phyloP scores from a whole-genome alignment of 2,113 vertebrate species.

The Petrocephalus microphthalmus region DNA sequence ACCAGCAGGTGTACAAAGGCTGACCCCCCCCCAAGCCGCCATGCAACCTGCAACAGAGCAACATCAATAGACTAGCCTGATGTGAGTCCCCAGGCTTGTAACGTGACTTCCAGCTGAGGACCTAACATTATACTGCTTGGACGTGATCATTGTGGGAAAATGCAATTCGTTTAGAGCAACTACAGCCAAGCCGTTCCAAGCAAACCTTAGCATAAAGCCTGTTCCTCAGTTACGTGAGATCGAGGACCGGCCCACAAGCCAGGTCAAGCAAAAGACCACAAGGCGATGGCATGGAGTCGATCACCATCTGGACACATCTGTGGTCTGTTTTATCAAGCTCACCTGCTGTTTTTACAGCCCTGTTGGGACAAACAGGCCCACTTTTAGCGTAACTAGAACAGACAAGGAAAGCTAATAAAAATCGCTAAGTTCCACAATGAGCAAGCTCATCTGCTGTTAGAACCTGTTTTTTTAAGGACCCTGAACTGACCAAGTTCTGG shows the following conservation, averaged over 20 bases:
- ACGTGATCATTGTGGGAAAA: background rate
- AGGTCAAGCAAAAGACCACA: background rate
- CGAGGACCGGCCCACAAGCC: background rate
- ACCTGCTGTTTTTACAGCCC: constrained; percentile 12
- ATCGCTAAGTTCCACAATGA: background rate
- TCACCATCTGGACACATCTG: background rate
- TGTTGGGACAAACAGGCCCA: background rate
- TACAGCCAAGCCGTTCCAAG: background rate
- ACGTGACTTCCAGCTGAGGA: background rate
- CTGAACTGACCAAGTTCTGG: background rate
- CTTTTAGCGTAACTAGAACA: constrained; percentile 2
- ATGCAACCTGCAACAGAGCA: background rate
- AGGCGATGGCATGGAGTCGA: background rate
- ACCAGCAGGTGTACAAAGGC: background rate
- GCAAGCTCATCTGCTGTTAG: background rate
- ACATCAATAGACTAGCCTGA: background rate
- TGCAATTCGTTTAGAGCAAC: background rate
- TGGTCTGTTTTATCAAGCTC: constrained; percentile 11
- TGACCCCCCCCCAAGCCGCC: background rate
- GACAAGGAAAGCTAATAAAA: background rate
- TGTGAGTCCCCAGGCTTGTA: too few relatives aligned
- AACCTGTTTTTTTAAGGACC: background rate
- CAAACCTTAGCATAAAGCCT: background rate
- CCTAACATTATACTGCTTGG: background rate
- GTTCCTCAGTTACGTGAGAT: background rate